Percentiles rank a stretch among this genome's conserved stretches.
Evolutionary conservation across 2,113 vertebrate genomes (phyloP).

Genomic region (Harpagus bidentatus): DNA sequence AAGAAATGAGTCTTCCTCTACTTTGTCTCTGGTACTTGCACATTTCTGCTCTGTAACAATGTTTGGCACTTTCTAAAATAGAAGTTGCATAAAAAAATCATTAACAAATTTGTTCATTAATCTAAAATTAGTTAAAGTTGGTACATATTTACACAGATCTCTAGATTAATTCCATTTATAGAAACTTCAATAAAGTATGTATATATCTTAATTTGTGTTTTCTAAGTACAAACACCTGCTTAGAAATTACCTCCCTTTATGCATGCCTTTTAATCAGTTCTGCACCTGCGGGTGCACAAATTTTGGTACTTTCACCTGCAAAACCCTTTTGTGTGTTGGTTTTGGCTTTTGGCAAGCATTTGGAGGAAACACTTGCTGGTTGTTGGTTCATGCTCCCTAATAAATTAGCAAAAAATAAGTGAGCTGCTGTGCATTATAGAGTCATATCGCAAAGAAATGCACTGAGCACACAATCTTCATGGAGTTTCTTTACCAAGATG

Average conservation of each 20-base stretch:
- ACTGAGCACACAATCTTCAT: no score
- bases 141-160: background rate
- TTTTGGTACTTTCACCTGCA: background rate
- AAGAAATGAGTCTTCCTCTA: background rate
- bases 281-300: background rate
- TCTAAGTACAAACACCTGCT: background rate
- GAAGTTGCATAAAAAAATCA: background rate
- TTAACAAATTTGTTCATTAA: background rate
- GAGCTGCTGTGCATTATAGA: background rate
- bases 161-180: background rate
- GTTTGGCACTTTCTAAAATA: background rate
- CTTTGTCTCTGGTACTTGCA: background rate
- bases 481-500: background rate
- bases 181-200: background rate
- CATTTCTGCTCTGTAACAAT: background rate
- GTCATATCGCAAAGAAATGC: background rate
- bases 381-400: background rate
- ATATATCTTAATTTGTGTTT: background rate
- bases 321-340: background rate
- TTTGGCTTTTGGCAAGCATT: background rate
- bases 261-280: background rate
- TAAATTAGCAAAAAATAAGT: background rate
- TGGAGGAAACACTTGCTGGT: background rate
- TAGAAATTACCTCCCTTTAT: background rate
- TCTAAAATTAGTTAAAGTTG: background rate